These are phyloP conservation scores for Drosophila pachea DNA, from an alignment of 1,140 invertebrate genomes.

Conservation along the genomic window DNA sequence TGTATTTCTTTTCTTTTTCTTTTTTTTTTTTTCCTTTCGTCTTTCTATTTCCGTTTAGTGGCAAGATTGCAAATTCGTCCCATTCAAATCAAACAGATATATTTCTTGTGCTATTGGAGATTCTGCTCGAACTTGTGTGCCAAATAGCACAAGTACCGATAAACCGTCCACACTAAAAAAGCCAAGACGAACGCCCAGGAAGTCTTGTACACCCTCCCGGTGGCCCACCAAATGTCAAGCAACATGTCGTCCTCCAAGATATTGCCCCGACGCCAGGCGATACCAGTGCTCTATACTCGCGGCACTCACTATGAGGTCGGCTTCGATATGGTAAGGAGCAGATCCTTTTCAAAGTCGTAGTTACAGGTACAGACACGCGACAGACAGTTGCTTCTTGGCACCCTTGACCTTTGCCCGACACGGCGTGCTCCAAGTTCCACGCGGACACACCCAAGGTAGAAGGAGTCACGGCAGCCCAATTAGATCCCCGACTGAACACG, in stretches of 20 bases:
- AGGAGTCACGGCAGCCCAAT: constrained; percentile 13
- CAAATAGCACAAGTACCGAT: background rate
- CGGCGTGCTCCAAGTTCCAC: no score
- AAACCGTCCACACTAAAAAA: constrained; percentile 20
- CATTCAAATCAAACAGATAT: background rate
- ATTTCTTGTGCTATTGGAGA: background rate
- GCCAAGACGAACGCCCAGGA: constrained; percentile 13
- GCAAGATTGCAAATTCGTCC: background rate
- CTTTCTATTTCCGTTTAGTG: constrained; percentile 11
- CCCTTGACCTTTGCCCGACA: constrained; percentile 2
- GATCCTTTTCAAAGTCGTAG: background rate
- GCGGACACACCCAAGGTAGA: no score
- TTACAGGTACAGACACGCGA: no score
- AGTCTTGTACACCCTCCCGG: constrained; percentile 5
- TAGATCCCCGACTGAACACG: background rate
- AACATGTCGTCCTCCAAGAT: constrained; percentile 61
- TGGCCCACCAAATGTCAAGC: constrained; percentile 18
- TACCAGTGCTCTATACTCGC: constrained; percentile 87
- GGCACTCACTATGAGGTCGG: constrained; percentile 92
- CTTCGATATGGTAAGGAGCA: constrained; percentile 86
- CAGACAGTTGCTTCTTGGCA: no score
- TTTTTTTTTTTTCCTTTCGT: constrained; percentile 12
- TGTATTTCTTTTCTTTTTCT: constrained; percentile 18
- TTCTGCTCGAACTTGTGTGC: constrained; percentile 17
- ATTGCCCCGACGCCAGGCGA: constrained; percentile 81